Base-by-base conservation (phyloP, 2,888 invertebrate species). In the Campoplex capitator region DNA sequence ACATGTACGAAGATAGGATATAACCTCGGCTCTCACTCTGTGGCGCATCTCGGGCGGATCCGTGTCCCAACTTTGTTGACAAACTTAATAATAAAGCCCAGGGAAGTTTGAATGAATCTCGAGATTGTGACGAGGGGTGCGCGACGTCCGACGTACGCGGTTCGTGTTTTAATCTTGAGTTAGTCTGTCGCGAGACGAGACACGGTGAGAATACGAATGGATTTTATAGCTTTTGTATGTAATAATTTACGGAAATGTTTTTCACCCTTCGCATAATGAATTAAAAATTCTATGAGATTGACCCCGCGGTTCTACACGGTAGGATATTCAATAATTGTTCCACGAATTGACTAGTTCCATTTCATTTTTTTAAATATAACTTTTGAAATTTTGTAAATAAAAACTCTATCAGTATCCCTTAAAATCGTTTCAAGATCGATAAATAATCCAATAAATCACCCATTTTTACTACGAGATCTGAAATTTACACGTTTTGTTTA, bases 71-170 rank as follows among this genome's bases (percentile, higher is more conserved):
- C 87, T 84, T 87, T 84, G 87, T 84, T 87, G 74, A 78, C 81
- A 82, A 84, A 87, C 87, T 87, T 79, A 75, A 87, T 82, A 75
- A 87, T 78, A 82, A 82, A 84, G 77, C 87, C 48, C 42, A 28
- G 45, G 28, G 51, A 82, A 87, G 84, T 84, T 84, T 82, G 65
- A 78, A 82, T 84, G 78, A 87, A 87, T 87, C 58, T 80, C 45
- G 70, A 87, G 84, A 75, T 82, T 82, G 82, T 70, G 84, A 79
- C 56, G 62, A 75, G 74, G 78, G 78, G 54, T 56, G 77, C 35
- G 68, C 42, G 54, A 28, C 71, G 78, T 67, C 68, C 58, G 56
- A 84, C 62, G 73, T 70, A 75, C 74, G 81, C 62, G 68, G 51
- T 54, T 75, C 73, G 73, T 51, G 75, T 84, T 84, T 84, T 75